A percentile compares a stretch with the other conserved stretches of the same genome.
phyloP scores from a whole-genome alignment of 35 echinoderm and acorn worm genomes.

The Chiridota heheva region DNA sequence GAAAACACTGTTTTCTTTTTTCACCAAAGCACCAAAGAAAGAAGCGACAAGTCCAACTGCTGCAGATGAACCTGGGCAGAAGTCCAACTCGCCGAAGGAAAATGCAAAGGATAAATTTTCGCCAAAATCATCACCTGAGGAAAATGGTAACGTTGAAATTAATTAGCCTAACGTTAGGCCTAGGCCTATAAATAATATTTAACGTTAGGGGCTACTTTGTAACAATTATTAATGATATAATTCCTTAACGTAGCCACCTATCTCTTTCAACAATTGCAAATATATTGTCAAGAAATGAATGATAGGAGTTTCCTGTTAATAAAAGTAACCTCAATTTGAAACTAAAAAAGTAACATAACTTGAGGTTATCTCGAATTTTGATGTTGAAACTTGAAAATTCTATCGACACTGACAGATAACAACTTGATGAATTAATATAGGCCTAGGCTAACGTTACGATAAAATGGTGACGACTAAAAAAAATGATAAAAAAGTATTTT shows the following conservation, averaged over 20 bases:
- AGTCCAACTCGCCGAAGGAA: slow-evolving; percentile 65
- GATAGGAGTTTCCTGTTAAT: no score
- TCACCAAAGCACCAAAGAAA: slow-evolving; percentile 51
- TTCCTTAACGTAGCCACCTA: neutral
- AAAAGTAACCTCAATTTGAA: no score
- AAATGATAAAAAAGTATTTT: no score
- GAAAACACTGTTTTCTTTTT: slow-evolving; percentile 62
- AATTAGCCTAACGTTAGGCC: neutral
- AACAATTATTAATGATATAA: neutral
- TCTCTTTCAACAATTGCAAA: no score
- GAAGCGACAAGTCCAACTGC: slow-evolving; percentile 47
- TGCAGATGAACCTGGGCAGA: slow-evolving; percentile 61
- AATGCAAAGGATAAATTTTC: slow-evolving; percentile 42
- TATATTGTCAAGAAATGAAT: neutral
- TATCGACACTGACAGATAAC: no score
- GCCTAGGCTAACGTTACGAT: no score
- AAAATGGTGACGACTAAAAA: no score
- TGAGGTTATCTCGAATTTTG: no score
- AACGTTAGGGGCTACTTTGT: neutral
- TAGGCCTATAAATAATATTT: neutral
- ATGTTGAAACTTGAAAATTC: no score
- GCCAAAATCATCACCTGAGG: neutral
- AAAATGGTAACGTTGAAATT: neutral
- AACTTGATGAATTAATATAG: no score
- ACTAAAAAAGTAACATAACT: no score